Evolutionary conservation across 2,113 vertebrate genomes (phyloP).

Genomic region (Elephas maximus): DNA sequence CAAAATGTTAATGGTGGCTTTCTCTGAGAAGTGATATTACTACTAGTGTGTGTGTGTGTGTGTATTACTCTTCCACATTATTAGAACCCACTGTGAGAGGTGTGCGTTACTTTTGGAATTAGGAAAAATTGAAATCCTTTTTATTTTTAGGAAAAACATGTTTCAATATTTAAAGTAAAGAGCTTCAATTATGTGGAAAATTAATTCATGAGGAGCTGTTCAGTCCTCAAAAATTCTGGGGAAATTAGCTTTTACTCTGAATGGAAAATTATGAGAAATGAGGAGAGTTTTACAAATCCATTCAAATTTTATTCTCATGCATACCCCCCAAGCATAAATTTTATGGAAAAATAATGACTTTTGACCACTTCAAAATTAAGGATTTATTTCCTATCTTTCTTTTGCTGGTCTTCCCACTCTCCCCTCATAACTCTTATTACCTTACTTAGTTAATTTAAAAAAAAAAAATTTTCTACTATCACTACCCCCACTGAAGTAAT

Average conservation of each 20-base stretch:
- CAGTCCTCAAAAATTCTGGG: slow-evolving; percentile 9
- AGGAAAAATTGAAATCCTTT: not conserved
- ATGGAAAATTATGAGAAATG: slow-evolving; percentile 22
- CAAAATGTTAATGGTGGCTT: not conserved
- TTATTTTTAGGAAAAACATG: not conserved
- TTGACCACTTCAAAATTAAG: not conserved
- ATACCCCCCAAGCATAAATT: not conserved
- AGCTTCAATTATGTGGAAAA: not conserved
- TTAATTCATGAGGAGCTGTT: slow-evolving; percentile 16
- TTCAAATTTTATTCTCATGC: slow-evolving; percentile 36
- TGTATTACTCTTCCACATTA: not conserved
- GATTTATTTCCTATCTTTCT: not conserved
- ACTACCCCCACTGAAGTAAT: not conserved
- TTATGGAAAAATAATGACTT: not conserved
- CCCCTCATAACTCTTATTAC: not conserved
- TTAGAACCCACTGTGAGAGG: not conserved
- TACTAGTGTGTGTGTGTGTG: not conserved
- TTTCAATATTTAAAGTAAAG: slow-evolving; percentile 43
- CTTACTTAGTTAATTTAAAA: not conserved
- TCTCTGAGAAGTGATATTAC: not conserved
- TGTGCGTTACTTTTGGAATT: not conserved
- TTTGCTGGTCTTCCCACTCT: not conserved
- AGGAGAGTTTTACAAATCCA: not conserved
- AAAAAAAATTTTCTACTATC: not conserved
- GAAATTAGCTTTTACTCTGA: slow-evolving; percentile 26